Percentiles rank a stretch among this genome's conserved stretches.
phyloP scores from a whole-genome alignment of 30 jellyfish, hydroid and myxozoan species.

The Chironex yamaguchii region DNA sequence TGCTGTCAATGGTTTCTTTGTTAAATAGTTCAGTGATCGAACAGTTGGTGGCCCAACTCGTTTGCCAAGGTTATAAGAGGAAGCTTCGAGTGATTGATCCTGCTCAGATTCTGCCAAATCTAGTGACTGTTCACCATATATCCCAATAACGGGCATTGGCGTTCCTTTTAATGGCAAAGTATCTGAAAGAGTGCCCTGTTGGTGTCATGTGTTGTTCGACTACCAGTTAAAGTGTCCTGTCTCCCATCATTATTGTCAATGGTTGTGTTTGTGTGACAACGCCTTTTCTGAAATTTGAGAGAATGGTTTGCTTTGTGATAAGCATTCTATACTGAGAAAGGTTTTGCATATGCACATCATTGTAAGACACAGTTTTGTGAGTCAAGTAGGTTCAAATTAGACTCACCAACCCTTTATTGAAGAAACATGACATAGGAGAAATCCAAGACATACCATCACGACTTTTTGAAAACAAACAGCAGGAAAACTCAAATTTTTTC shows the following conservation, averaged over 20 bases:
- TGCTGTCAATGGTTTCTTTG: constrained; percentile 3
- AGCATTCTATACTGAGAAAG: constrained; percentile 53
- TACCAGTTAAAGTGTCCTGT: constrained; percentile 51
- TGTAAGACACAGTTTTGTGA: too few species aligned
- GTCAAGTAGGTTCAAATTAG: too few species aligned
- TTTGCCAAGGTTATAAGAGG: constrained; percentile 29
- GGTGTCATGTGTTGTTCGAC: constrained; percentile 60
- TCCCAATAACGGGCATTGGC: background rate
- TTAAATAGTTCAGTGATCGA: too few species aligned
- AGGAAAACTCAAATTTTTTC: too few species aligned
- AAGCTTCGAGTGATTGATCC: background rate
- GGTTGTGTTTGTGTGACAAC: constrained; percentile 36
- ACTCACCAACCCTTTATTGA: too few species aligned
- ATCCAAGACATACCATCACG: too few species aligned
- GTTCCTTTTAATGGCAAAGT: constrained; percentile 1
- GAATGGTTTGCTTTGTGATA: background rate
- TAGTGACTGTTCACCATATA: background rate
- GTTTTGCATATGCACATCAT: constrained; percentile 36
- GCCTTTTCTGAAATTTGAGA: constrained; percentile 35
- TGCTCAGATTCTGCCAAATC: constrained; percentile 9
- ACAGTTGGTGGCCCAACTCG: constrained; percentile 27
- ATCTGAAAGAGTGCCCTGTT: constrained; percentile 59
- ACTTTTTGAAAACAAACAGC: too few species aligned
- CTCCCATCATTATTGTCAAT: constrained; percentile 51
- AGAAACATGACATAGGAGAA: too few species aligned